Percentiles rank a stretch among this genome's conserved stretches.
phyloP scores from a whole-genome alignment of 2,797 vertebrate genomes.

The Coracias cyanogaster region DNA sequence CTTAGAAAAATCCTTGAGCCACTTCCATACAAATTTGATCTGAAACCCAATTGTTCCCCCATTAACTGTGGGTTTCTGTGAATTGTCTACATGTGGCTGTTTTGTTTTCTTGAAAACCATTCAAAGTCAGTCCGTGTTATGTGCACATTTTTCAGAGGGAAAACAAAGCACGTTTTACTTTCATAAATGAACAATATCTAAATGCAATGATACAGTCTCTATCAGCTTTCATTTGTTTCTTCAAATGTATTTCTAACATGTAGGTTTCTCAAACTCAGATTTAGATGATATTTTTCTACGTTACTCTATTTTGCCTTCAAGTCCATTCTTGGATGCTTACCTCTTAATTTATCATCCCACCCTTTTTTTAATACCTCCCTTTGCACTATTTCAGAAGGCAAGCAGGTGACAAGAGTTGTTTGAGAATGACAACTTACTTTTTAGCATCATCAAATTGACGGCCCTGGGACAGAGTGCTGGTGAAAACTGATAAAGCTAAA shows the following conservation, averaged over 20 bases:
- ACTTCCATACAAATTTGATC: neutral
- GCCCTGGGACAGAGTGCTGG: neutral
- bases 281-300: neutral
- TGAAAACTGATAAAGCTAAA: neutral
- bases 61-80: neutral
- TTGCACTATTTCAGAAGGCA: neutral
- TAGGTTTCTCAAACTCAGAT: neutral
- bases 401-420: neutral
- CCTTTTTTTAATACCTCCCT: neutral
- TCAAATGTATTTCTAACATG: neutral
- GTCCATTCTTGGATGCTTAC: neutral
- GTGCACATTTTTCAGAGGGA: neutral
- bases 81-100: neutral
- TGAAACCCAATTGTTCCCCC: neutral
- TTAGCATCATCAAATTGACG: neutral
- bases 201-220: neutral
- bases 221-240: neutral
- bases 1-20: neutral
- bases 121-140: neutral
- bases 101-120: neutral
- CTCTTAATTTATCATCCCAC: neutral
- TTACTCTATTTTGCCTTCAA: neutral
- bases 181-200: neutral
- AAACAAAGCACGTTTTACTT: neutral
- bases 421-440: neutral